Base-by-base conservation (phyloP, 2,797 vertebrate genomes). In the Sebastes taczanowskii region DNA sequence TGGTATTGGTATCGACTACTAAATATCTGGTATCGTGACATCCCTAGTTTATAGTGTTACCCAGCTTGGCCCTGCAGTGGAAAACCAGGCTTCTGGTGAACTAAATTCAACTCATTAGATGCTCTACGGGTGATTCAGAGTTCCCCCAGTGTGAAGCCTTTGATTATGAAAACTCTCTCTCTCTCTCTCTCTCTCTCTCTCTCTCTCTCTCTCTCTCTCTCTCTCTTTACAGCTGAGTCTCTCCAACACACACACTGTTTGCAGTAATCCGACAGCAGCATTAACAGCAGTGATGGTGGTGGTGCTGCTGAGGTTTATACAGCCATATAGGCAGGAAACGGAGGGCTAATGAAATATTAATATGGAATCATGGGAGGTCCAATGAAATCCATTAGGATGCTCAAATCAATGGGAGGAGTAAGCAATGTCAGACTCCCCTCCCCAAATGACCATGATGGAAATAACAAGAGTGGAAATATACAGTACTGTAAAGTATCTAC, bases 301-400 rank as follows among this genome's bases (percentile, higher is more conserved):
- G 35, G 35, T 34, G 70, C 18, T 30, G 23, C 11, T 56, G 53
- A 56, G 11, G 71, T 78, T 89, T 87, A 88, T 84, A 81, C 74
- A 84, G 81, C 22, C 9, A 73, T 49, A 14, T 3, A 22, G 66
- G 61, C 84, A 81, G 91, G 92, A 93, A 93, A 93, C 85, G 87
- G 89, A 88, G 61, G 78, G 55, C 82, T 75, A 77, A 84, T 94
- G 77, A 95, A 95, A 93, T 90, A 93, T 95, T 95, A 84, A 95
- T 91, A 82, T 70, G 79, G 84, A 93, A 78, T 91, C 81, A 89
- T 74, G 75, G 90, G 78, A 74, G 77, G 83, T 77, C 88, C 78
- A 85, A 76, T 89, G 81, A 86, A 89, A 92, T 86, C 88, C 90
- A 92, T 92, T 92, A 91, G 78, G 55, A 55, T 63, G 67, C 66